Evolutionary conservation across 2,113 vertebrate species (phyloP).

Genomic region (Mixornis gularis): DNA sequence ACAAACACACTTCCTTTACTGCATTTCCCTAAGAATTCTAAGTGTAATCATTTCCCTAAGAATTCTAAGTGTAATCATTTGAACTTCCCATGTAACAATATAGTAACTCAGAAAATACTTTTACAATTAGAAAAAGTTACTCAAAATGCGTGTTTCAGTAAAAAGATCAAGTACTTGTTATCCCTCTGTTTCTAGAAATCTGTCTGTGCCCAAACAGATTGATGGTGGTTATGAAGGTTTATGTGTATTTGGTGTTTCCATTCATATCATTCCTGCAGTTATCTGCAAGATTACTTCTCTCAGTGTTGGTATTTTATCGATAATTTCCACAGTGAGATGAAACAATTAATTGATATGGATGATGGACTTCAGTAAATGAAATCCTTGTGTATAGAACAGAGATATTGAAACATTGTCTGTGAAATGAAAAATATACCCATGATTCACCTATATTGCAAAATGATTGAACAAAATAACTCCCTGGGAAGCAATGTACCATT

Average conservation of each 20-base stretch:
- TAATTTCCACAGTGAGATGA: not conserved
- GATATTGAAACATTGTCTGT: not conserved
- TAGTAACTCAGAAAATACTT: not conserved
- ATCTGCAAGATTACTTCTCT: not conserved
- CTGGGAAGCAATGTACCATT: not conserved
- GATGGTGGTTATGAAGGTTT: not conserved
- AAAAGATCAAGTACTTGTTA: not conserved
- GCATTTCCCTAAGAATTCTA: not conserved
- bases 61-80: not conserved
- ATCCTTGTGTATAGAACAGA: fast-evolving
- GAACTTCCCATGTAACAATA: not conserved
- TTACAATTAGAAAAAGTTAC: not conserved
- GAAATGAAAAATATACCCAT: not conserved
- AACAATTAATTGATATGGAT: not conserved
- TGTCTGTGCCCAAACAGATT: not conserved
- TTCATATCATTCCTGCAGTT: not conserved
- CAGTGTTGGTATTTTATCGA: not conserved
- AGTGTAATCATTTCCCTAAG: not conserved
- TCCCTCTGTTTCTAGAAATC: not conserved
- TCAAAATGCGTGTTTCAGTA: not conserved
- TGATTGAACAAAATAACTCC: not conserved
- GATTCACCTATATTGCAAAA: not conserved
- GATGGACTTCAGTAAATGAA: not conserved
- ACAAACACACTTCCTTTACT: not conserved
- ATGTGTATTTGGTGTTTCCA: not conserved